Conservation (phyloP, 1,140 invertebrate genomes). For the Diorhabda sublineata region DNA sequence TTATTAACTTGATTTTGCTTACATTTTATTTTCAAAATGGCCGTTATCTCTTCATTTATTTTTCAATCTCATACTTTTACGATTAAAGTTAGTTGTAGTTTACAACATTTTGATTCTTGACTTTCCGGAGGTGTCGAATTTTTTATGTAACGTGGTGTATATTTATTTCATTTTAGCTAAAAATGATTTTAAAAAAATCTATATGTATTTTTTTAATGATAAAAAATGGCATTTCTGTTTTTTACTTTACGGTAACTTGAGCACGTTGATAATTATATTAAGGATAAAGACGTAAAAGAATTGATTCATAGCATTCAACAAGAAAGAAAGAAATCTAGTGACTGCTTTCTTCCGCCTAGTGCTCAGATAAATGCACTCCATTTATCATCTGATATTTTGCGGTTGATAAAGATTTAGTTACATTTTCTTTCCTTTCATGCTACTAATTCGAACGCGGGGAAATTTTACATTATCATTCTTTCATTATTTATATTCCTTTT, state of each 20-base stretch:
- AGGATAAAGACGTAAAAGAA: conserved; percentile 26
- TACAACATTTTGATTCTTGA: too few species aligned
- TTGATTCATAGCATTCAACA: conserved; percentile 36
- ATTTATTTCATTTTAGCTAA: too few species aligned
- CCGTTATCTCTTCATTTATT: too few species aligned
- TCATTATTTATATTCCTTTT: conserved; percentile 36
- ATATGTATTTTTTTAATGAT: background rate
- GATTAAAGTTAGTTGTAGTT: too few species aligned
- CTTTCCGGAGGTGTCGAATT: too few species aligned
- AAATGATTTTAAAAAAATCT: background rate
- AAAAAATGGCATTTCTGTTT: background rate
- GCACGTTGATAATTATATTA: conserved; percentile 5
- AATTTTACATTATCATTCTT: conserved; percentile 38
- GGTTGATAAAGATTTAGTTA: conserved; percentile 40
- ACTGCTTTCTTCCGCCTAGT: conserved; percentile 28
- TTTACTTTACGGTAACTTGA: background rate
- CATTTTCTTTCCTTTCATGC: conserved; percentile 29
- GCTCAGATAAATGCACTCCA: conserved; percentile 34
- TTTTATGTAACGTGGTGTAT: too few species aligned
- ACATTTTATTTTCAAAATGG: too few species aligned
- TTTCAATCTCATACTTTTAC: too few species aligned
- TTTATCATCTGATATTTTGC: conserved; percentile 34
- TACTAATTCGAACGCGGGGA: conserved; percentile 31
- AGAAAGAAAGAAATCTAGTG: conserved; percentile 25
- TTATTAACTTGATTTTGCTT: too few species aligned